Conservation (phyloP, 2,888 invertebrate species). For the Kryphioiulus occultus region DNA sequence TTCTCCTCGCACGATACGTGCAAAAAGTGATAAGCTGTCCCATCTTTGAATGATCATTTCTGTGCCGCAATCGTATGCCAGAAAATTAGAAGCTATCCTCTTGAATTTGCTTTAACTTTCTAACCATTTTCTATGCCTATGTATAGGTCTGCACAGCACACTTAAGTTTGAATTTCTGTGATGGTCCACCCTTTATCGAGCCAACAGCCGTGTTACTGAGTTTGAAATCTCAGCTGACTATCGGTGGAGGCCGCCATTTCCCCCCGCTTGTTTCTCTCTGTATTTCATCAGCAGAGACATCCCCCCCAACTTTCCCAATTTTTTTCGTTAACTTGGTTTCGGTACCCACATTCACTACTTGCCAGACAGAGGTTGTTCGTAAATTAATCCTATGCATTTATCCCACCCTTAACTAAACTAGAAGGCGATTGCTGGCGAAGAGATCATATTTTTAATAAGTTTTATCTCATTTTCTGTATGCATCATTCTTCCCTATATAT, state of each 20-base stretch:
- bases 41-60: background rate
- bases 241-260: background rate
- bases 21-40: background rate
- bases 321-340: background rate
- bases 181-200: background rate
- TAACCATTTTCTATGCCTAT: background rate
- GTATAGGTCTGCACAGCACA: background rate
- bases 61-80: background rate
- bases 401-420: background rate
- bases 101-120: background rate
- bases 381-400: constrained; percentile 49
- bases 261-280: background rate
- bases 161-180: background rate
- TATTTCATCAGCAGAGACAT: background rate
- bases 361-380: constrained; percentile 49
- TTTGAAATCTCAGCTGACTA: background rate
- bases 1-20: constrained; percentile 10
- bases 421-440: background rate
- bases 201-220: background rate
- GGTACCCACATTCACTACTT: background rate
- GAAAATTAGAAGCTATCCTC: background rate
- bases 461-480: background rate
- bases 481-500: background rate
- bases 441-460: background rate
- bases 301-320: background rate